These are phyloP conservation scores for Platichthys flesus DNA, from an alignment of 2,113 vertebrate genomes.

Conservation along the genomic window DNA sequence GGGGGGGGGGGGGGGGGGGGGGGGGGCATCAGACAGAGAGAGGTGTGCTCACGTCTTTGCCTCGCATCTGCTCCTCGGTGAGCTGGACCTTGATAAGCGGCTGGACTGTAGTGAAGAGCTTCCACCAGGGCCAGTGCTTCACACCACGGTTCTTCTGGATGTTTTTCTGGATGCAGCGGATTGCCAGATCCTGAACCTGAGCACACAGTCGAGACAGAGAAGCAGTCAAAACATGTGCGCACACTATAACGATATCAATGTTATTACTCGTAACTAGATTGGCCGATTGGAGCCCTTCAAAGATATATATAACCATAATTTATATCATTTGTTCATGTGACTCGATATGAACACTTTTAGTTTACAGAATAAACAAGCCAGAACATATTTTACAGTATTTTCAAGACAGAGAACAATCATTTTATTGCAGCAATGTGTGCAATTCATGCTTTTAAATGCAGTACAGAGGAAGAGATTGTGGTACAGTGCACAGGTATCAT, in stretches of 20 bases:
- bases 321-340: too few relatives aligned
- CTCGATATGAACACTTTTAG: too few relatives aligned
- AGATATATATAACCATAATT: too few relatives aligned
- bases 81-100: conserved; percentile 97
- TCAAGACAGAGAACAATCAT: neutral
- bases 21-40: conserved; percentile 5
- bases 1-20: neutral
- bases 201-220: conserved; percentile 21
- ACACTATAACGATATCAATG: neutral
- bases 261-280: too few relatives aligned
- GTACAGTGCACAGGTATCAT: neutral
- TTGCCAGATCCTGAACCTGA: conserved; percentile 89
- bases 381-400: too few relatives aligned
- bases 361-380: too few relatives aligned
- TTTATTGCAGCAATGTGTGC: neutral
- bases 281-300: too few relatives aligned
- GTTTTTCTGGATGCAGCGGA: conserved; percentile 98
- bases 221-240: conserved; percentile 3
- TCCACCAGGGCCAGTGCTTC: conserved; percentile 98
- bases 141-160: conserved; percentile 96
- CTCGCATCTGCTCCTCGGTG: conserved; percentile 94
- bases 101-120: conserved; percentile 93
- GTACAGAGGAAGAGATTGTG: neutral
- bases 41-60: conserved; percentile 89
- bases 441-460: neutral